These are phyloP conservation scores for Marasmarcha lunaedactyla DNA, from an alignment of 2,888 invertebrate genomes.

Conservation along the genomic window DNA sequence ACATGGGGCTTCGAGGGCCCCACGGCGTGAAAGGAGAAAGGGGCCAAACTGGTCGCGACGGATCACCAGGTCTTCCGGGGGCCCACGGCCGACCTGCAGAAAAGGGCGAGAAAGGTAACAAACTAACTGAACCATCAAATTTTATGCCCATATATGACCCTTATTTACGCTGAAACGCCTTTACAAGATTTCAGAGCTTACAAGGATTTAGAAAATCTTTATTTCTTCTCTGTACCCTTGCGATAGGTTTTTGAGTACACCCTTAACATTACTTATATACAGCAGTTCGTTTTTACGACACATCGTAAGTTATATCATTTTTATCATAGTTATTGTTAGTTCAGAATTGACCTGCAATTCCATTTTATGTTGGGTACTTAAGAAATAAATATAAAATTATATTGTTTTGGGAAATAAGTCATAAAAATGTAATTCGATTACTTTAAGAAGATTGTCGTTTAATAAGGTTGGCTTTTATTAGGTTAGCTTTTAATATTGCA, in stretches of 20 bases:
- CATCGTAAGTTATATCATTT: constrained; percentile 5
- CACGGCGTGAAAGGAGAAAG: constrained; percentile 76
- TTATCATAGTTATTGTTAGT: neutral
- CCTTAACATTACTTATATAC: constrained; percentile 7
- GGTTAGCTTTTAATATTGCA: too few species aligned
- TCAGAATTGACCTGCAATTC: neutral
- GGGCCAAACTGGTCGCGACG: constrained; percentile 76
- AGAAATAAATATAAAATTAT: neutral
- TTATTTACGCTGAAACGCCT: constrained; percentile 57
- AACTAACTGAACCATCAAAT: constrained; percentile 63
- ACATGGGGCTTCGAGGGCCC: constrained; percentile 65
- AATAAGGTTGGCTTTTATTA: too few species aligned
- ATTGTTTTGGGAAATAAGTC: neutral
- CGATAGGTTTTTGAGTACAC: constrained; percentile 32
- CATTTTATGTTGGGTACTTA: neutral
- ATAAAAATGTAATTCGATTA: too few species aligned
- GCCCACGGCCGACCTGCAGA: constrained; percentile 73
- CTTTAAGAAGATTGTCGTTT: too few species aligned
- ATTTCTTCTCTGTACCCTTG: constrained; percentile 39
- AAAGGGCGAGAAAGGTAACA: constrained; percentile 80
- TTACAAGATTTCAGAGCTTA: constrained; percentile 57
- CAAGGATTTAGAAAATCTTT: constrained; percentile 63
- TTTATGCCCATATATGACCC: constrained; percentile 62
- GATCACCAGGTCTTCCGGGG: constrained; percentile 73
- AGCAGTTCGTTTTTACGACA: constrained; percentile 32